phyloP scores from a whole-genome alignment of 1,140 invertebrate species.

The Nasonia vitripennis region DNA sequence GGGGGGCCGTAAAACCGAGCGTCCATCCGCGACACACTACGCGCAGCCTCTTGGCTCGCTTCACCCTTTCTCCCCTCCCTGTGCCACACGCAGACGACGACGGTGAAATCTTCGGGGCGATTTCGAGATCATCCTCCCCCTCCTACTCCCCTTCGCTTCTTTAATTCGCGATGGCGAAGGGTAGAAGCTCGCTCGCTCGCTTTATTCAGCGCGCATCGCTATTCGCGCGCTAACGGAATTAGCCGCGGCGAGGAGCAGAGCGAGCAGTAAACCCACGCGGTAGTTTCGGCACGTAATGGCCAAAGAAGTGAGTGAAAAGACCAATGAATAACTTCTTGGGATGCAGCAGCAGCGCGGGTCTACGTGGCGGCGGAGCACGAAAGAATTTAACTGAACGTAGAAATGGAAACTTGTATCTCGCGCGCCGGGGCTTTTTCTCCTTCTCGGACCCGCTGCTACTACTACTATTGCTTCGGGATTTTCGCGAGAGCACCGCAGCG shows the following conservation, averaged over 20 bases:
- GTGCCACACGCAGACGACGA: background rate
- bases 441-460: background rate
- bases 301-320: slow-evolving; percentile 48
- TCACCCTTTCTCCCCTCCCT: background rate
- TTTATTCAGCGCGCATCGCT: slow-evolving; percentile 42
- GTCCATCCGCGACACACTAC: background rate
- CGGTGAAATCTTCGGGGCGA: slow-evolving; percentile 7
- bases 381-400: slow-evolving; percentile 42
- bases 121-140: background rate
- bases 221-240: slow-evolving; percentile 36
- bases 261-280: slow-evolving; percentile 34
- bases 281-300: slow-evolving; percentile 50
- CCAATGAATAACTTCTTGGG: slow-evolving; percentile 50
- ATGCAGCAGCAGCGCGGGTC: slow-evolving; percentile 12
- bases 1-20: slow-evolving; percentile 50
- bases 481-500: background rate
- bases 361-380: slow-evolving; percentile 13
- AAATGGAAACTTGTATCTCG: slow-evolving; percentile 44
- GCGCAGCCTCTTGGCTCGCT: background rate
- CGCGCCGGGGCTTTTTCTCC: background rate
- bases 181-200: background rate
- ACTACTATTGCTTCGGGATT: background rate
- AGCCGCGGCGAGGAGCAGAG: slow-evolving; percentile 6
- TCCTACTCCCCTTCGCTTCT: background rate
- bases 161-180: background rate